Base-by-base conservation (phyloP, 2,113 vertebrate genomes). In the Onychostoma macrolepis region DNA sequence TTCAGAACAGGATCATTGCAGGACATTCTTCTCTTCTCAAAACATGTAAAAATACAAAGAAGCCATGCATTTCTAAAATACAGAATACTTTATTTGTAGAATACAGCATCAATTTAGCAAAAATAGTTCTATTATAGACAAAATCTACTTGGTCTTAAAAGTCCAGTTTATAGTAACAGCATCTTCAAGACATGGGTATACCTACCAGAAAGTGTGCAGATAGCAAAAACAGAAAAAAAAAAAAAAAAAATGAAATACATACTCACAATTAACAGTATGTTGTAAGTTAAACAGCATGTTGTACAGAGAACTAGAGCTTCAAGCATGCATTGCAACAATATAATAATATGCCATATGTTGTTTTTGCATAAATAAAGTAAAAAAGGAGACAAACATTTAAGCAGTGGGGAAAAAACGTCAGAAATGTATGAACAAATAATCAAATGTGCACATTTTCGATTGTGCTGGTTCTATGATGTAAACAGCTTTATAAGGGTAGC, bases 81-180 rank as follows among this genome's bases (percentile, higher is more conserved):
- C 91, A 92, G 90, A 90, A 84, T 87, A 88, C 86, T 91, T 92
- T 93, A 92, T 92, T 92, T 86, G 88, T 92, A 90, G 91, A 92
- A 92, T 92, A 92, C 92, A 93, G 90, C 90, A 90, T 92, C 86
- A 88, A 88, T 90, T 92, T 93, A 92, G 91, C 93, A 92, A 93
- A 93, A 93, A 93, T 93, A 93, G 90, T 92, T 93, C 91, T 93
- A 92, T 93, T 88, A 92, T 92, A 92, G 91, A 93, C 92, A 93
- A 93, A 93, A 93, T 88, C 90, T 91, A 92, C 90, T 88, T 88
- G 76, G 85, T 91, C 86, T 91, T 87, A 61, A 89, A 91, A 91
- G 84, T 92, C 88, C 85, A 88, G 85, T 90, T 90, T 89, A 87
- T 84, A 88, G 90, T 89, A 92, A 92, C 90, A 91, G 88, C 90